These are phyloP conservation scores for Cryptus viduatorius DNA, from an alignment of 2,888 invertebrate genomes.

Conservation along the genomic window DNA sequence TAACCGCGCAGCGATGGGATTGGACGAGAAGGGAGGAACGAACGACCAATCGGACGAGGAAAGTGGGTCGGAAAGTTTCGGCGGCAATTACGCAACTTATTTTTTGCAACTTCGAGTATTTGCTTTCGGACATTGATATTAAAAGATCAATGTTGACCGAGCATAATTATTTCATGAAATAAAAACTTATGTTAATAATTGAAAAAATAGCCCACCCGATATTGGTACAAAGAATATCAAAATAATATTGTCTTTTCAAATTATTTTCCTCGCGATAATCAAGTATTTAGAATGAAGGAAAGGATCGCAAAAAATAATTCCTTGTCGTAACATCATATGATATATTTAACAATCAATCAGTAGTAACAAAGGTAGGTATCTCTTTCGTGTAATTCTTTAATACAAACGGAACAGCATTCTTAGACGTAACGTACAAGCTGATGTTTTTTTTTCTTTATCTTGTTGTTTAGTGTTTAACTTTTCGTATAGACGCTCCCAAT, in stretches of 20 bases:
- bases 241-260: too few relatives aligned
- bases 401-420: slow-evolving; percentile 76
- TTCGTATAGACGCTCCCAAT: slow-evolving; percentile 60
- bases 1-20: slow-evolving; percentile 39
- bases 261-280: background rate
- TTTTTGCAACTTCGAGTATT: background rate
- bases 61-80: background rate
- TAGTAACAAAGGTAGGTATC: slow-evolving; percentile 82
- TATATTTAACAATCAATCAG: slow-evolving; percentile 82
- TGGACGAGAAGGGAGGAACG: slow-evolving; percentile 20
- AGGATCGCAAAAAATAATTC: background rate
- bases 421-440: slow-evolving; percentile 72
- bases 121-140: too few relatives aligned
- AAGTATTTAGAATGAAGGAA: background rate
- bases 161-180: too few relatives aligned
- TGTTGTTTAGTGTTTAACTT: slow-evolving; percentile 67
- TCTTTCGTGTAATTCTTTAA: slow-evolving; percentile 74
- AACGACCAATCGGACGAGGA: background rate
- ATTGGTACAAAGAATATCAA: too few relatives aligned
- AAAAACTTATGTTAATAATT: too few relatives aligned
- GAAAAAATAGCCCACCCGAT: too few relatives aligned
- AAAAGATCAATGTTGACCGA: too few relatives aligned
- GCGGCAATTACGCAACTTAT: slow-evolving; percentile 12
- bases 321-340: slow-evolving; percentile 60
- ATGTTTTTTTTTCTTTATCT: slow-evolving; percentile 68